These are phyloP conservation scores for Terrapene triunguis DNA, from an alignment of 2,113 vertebrate species.

Conservation along the genomic window DNA sequence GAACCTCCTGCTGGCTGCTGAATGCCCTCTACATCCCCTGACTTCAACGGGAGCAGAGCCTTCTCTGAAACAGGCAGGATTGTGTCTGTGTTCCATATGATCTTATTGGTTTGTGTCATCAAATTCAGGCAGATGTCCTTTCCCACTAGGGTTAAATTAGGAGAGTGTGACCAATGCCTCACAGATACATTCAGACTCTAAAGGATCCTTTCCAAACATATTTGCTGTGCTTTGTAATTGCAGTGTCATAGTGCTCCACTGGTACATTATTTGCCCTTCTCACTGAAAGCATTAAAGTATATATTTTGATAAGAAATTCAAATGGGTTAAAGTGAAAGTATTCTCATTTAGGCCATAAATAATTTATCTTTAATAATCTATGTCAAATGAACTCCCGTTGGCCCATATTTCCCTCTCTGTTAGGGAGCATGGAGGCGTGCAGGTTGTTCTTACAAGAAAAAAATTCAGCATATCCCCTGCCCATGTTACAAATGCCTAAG, in stretches of 20 bases:
- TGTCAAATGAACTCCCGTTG: background rate
- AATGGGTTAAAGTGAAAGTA: background rate
- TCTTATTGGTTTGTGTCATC: background rate
- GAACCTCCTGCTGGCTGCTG: background rate
- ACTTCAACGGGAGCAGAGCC: background rate
- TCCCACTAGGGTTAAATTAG: background rate
- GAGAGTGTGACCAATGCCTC: background rate
- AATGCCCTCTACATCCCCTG: accelerated
- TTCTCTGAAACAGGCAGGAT: background rate
- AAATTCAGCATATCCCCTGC: background rate
- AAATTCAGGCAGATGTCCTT: background rate
- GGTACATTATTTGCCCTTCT: background rate
- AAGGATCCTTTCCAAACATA: background rate
- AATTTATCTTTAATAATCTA: slow-evolving; percentile 51
- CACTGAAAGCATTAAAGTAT: background rate
- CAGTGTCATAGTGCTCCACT: background rate
- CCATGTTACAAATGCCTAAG: background rate
- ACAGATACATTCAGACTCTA: background rate
- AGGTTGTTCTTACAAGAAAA: background rate
- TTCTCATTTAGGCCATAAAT: background rate
- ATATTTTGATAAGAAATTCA: slow-evolving; percentile 31
- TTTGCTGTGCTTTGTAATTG: background rate
- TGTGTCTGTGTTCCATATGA: background rate
- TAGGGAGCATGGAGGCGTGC: background rate
- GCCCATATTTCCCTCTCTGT: background rate